These are phyloP conservation scores for Platanista minor DNA, from an alignment of 2,113 vertebrate species.

Conservation along the genomic window DNA sequence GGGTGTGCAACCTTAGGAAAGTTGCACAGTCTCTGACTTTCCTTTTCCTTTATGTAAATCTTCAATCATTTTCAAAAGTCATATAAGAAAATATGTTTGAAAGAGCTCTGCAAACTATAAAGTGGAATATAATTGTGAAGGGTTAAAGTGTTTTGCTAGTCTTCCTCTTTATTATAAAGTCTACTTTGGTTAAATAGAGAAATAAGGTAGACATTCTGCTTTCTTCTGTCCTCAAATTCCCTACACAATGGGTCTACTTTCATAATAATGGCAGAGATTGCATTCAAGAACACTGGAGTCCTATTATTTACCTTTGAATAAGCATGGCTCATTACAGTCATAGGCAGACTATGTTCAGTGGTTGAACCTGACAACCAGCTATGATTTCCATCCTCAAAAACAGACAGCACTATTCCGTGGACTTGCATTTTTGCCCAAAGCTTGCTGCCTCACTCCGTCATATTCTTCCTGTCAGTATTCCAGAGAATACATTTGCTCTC, in stretches of 20 bases:
- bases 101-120: neutral
- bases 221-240: neutral
- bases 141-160: neutral
- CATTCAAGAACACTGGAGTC: neutral
- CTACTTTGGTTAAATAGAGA: conserved; percentile 9
- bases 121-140: neutral
- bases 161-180: neutral
- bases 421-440: neutral
- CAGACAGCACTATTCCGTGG: neutral
- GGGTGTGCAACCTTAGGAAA: neutral
- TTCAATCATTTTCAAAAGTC: neutral
- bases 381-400: neutral
- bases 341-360: neutral
- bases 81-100: neutral
- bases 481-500: neutral
- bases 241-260: neutral
- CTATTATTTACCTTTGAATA: neutral
- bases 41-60: neutral
- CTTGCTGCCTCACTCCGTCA: neutral
- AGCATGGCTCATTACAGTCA: neutral
- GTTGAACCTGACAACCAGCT: neutral
- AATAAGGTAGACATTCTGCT: neutral
- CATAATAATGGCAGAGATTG: neutral
- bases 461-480: neutral
- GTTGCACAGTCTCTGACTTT: neutral